phyloP scores from a whole-genome alignment of 2,888 invertebrate species.

The Lymantria dispar region DNA sequence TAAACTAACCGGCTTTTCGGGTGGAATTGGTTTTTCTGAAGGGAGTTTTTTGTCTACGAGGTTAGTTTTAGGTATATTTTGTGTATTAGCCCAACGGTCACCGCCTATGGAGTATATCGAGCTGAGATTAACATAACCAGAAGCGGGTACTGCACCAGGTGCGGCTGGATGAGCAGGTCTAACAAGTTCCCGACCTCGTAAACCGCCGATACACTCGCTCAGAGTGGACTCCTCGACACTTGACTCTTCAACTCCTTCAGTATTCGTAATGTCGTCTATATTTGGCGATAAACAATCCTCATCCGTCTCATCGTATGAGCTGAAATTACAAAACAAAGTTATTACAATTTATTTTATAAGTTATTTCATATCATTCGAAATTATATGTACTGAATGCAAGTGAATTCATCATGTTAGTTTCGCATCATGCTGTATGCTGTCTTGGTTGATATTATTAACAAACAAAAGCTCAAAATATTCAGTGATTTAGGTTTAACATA shows the following conservation, averaged over 20 bases:
- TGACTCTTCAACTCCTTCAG: constrained; percentile 71
- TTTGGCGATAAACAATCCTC: constrained; percentile 87
- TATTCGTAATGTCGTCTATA: constrained; percentile 83
- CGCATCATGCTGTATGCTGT: constrained; percentile 70
- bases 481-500: constrained; percentile 44
- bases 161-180: constrained; percentile 20
- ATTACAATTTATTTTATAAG: background rate
- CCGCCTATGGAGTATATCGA: constrained; percentile 72
- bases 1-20: constrained; percentile 74
- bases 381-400: constrained; percentile 77
- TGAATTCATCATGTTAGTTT: constrained; percentile 67
- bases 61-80: constrained; percentile 45
- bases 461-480: constrained; percentile 64
- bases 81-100: constrained; percentile 50
- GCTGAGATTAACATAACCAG: constrained; percentile 71
- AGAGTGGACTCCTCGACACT: constrained; percentile 71
- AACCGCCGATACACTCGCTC: constrained; percentile 51
- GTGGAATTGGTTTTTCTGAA: constrained; percentile 69
- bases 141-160: constrained; percentile 32
- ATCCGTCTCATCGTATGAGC: constrained; percentile 87
- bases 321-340: constrained; percentile 51
- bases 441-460: constrained; percentile 52
- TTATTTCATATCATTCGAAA: constrained; percentile 7
- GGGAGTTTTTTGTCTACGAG: constrained; percentile 55
- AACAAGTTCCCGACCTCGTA: constrained; percentile 11